A percentile compares a stretch with the other conserved stretches of the same genome.
phyloP scores from a whole-genome alignment of 2,888 invertebrate genomes.

The Drymonia ruficornis region DNA sequence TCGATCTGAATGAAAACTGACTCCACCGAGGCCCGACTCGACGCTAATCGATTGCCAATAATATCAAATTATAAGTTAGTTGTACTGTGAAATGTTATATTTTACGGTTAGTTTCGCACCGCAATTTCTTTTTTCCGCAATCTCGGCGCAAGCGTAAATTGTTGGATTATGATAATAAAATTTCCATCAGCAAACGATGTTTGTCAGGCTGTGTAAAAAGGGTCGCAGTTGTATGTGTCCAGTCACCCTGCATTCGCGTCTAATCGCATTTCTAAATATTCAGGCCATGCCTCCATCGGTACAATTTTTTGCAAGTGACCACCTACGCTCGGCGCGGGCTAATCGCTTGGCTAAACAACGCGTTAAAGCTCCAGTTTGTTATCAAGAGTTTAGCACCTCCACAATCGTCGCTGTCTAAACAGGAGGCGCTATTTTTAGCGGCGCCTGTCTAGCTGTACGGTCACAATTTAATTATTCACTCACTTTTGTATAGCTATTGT shows the following conservation, averaged over 20 bases:
- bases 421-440: conserved; percentile 44
- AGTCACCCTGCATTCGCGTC: conserved; percentile 25
- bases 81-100: conserved; percentile 49
- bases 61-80: conserved; percentile 55
- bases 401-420: conserved; percentile 40
- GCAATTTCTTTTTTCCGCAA: conserved; percentile 33
- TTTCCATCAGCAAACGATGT: conserved; percentile 11
- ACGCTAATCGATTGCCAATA: conserved; percentile 66
- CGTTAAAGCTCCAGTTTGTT: conserved; percentile 51
- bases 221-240: conserved; percentile 16
- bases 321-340: conserved; percentile 49
- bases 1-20: conserved; percentile 58
- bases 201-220: conserved; percentile 12
- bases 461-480: conserved; percentile 31
- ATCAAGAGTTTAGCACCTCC: conserved; percentile 49
- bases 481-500: conserved; percentile 11
- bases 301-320: conserved; percentile 53
- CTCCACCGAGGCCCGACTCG: conserved; percentile 47
- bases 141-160: conserved; percentile 16
- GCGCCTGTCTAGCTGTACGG: conserved; percentile 26
- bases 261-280: conserved; percentile 38
- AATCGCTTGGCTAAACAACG: conserved; percentile 58
- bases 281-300: conserved; percentile 26
- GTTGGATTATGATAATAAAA: conserved; percentile 16
- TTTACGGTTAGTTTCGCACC: conserved; percentile 43